Evolutionary conservation across 2,113 vertebrate species (phyloP).

Genomic region (Petroica traversi): DNA sequence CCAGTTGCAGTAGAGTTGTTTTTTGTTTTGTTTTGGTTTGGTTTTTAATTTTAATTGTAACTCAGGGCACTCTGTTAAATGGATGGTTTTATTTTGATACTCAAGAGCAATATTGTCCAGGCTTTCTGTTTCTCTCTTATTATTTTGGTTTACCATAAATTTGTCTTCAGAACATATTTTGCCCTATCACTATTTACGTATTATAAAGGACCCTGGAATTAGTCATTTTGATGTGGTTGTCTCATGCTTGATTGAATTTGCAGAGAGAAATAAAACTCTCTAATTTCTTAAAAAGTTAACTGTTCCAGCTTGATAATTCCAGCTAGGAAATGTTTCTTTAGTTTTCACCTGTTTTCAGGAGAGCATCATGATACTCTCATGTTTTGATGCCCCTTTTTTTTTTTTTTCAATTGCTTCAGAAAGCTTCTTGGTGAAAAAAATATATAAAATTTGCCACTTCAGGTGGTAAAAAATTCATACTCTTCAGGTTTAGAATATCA

Average conservation of each 20-base stretch:
- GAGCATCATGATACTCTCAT: background rate
- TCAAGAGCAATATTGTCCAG: background rate
- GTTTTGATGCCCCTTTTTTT: rapidly evolving
- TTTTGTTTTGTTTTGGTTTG: background rate
- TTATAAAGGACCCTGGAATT: background rate
- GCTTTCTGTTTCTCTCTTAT: background rate
- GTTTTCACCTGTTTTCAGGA: background rate
- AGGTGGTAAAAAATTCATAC: background rate
- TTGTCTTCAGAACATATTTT: background rate
- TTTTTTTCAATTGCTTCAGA: background rate
- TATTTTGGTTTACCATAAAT: background rate
- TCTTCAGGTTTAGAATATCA: background rate
- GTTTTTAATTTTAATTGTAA: background rate
- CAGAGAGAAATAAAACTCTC: background rate
- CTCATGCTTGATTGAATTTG: background rate
- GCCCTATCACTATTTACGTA: background rate
- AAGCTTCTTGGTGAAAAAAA: background rate
- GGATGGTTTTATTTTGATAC: background rate
- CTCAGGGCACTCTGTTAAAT: background rate
- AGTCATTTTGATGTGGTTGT: background rate
- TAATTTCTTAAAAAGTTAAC: background rate
- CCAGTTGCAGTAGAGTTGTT: rapidly evolving
- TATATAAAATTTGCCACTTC: background rate
- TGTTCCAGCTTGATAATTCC: background rate
- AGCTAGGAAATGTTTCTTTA: background rate